These are phyloP conservation scores for Drepana arcuata DNA, from an alignment of 1,140 invertebrate species.

Conservation along the genomic window DNA sequence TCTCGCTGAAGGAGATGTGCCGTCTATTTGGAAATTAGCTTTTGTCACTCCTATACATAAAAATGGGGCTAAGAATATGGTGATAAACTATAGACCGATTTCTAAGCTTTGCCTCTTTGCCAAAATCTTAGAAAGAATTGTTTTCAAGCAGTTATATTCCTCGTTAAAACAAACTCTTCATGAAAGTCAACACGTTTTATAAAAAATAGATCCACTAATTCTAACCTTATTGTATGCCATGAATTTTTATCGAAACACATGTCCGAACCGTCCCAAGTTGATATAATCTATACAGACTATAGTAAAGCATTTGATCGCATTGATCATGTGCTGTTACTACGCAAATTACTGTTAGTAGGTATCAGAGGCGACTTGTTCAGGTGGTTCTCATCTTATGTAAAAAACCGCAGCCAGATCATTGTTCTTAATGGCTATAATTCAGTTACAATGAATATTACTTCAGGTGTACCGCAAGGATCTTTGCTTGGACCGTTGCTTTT, in stretches of 20 bases:
- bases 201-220: slow-evolving; percentile 7
- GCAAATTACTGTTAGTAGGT: slow-evolving; percentile 9
- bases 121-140: slow-evolving; percentile 11
- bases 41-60: slow-evolving; percentile 16
- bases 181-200: slow-evolving; percentile 11
- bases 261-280: slow-evolving; percentile 17
- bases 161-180: slow-evolving; percentile 2
- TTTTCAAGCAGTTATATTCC: slow-evolving; percentile 11
- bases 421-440: slow-evolving; percentile 5
- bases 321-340: slow-evolving; percentile 16
- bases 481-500: slow-evolving; percentile 5
- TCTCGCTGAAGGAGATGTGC: not conserved
- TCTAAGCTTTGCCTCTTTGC: slow-evolving; percentile 14
- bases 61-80: slow-evolving; percentile 11
- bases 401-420: slow-evolving; percentile 4
- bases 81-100: too few relatives aligned
- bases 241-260: slow-evolving; percentile 9
- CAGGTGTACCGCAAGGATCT: slow-evolving; percentile 7
- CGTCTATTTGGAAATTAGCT: slow-evolving; percentile 7
- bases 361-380: slow-evolving; percentile 11
- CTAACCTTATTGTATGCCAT: slow-evolving; percentile 10
- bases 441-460: not conserved
- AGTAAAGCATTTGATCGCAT: slow-evolving; percentile 26
- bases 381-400: slow-evolving; percentile 18
- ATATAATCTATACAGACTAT: slow-evolving; percentile 31